These are phyloP conservation scores for Hucho hucho DNA, from an alignment of 2,113 vertebrate species.

Conservation along the genomic window DNA sequence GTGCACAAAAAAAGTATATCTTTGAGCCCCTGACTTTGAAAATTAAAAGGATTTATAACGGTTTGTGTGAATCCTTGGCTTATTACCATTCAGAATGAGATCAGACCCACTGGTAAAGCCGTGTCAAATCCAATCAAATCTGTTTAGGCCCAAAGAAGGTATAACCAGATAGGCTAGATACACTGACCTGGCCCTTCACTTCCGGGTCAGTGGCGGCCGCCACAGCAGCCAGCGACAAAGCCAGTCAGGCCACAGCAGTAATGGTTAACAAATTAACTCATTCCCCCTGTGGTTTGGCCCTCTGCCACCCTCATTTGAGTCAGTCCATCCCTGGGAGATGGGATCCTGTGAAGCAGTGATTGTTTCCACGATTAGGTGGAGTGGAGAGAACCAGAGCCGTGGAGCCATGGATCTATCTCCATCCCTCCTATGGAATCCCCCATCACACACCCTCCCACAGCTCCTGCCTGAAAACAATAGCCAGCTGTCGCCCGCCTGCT, in stretches of 20 bases:
- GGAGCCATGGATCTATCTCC: slow-evolving; percentile 38
- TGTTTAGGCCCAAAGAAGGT: slow-evolving; percentile 56
- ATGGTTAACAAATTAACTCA: slow-evolving; percentile 73
- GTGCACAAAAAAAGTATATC: neutral
- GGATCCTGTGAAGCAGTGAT: slow-evolving; percentile 88
- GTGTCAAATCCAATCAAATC: slow-evolving; percentile 57
- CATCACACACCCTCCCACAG: slow-evolving; percentile 75
- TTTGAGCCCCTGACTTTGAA: too few relatives aligned
- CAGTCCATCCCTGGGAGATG: slow-evolving; percentile 81
- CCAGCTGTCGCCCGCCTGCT: slow-evolving; percentile 86
- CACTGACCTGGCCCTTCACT: slow-evolving; percentile 65
- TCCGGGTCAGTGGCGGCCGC: slow-evolving; percentile 63
- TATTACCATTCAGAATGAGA: neutral
- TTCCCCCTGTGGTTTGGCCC: slow-evolving; percentile 70
- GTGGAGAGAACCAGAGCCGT: slow-evolving; percentile 67
- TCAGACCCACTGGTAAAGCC: neutral
- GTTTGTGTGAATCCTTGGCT: neutral
- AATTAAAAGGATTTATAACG: too few relatives aligned
- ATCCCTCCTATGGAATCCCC: slow-evolving; percentile 78
- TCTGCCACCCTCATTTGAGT: slow-evolving; percentile 82
- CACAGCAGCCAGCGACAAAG: slow-evolving; percentile 30
- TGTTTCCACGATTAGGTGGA: slow-evolving; percentile 90
- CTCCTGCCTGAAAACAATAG: slow-evolving; percentile 88
- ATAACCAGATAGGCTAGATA: slow-evolving; percentile 61
- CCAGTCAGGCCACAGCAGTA: slow-evolving; percentile 54